Base-by-base conservation (phyloP, 1,140 invertebrate species). In the Aphidius gifuensis region DNA sequence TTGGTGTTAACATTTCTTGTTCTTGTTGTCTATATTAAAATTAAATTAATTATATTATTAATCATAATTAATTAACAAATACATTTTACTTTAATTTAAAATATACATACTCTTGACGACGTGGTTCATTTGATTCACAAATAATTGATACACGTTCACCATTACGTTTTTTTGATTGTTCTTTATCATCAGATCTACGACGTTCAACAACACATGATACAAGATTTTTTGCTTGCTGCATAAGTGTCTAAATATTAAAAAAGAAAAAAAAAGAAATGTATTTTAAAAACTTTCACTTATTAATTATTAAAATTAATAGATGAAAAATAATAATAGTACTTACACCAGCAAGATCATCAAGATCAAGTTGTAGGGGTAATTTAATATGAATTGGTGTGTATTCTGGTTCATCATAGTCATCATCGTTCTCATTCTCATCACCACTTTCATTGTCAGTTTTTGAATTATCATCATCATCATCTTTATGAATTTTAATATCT, bases 181-280 rank as follows among this genome's bases (percentile, higher is more conserved):
- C 84, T 62, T 91, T 79, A 81, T 92, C 87, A 82, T 92, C 92
- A 46, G 92, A 89, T 67, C 86, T 86, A 67, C 90, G 88, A 69
- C 90, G 89, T 73, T 94, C 92, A 38, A 94, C 90, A 1, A 94
- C 87, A 72, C 92, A 94, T 74, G 93, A 94, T 86, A 94, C 92
- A 75, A 89, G 86, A 66, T 82, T 85, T 57, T 68, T 74, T 44
- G 75, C 71, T 63, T 80, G 76, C 59, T 78, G 74, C 62, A 80
- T 74, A 58, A 80, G 53, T 32, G 73, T 76, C 76, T 80, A 43
- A 16, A 62, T 51, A 45, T 49, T 39, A 54, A 23, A 43, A 56
- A 49, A 51, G 58, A 42, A 38, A 50, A 51, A 50, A 51, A 43
- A 46, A 40, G 23, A 54, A 58, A 49, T 53, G 11, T 57, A 50